A percentile compares a stretch with the other conserved stretches of the same genome.
Evolutionary conservation across 37 sponge, comb jelly and placozoan genomes (phyloP).

Genomic region (Spongilla lacustris): DNA sequence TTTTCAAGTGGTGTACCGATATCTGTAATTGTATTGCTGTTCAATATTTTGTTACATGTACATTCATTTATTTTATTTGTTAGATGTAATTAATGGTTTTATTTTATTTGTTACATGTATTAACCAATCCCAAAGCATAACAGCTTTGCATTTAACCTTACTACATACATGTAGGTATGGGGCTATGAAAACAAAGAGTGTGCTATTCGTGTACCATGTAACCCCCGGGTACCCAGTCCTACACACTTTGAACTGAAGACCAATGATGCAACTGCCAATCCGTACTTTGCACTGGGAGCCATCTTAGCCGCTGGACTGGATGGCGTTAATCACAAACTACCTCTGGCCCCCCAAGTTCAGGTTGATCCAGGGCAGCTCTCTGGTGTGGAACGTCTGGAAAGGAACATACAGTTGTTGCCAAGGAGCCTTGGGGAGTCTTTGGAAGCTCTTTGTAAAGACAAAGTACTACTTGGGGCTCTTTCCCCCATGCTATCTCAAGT

Average conservation of each 20-base stretch:
- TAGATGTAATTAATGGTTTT: too few species aligned
- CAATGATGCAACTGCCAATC: conserved; percentile 39
- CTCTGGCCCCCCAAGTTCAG: conserved; percentile 5
- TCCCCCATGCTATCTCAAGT: conserved; percentile 8
- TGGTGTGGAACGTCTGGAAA: conserved; percentile 25
- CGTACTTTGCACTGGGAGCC: conserved; percentile 50
- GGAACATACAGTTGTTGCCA: conserved; percentile 29
- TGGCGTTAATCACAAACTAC: conserved; percentile 39
- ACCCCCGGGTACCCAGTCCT: background rate
- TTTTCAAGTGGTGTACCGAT: too few species aligned
- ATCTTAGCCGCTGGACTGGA: conserved; percentile 54
- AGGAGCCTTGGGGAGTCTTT: conserved; percentile 12
- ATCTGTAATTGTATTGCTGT: too few species aligned
- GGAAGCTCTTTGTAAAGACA: background rate
- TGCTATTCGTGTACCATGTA: conserved; percentile 32
- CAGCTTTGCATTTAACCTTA: background rate
- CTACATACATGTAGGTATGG: conserved; percentile 6
- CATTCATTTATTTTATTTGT: too few species aligned
- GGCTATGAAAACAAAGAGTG: conserved; percentile 50
- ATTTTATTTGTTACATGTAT: too few species aligned
- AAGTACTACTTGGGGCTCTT: conserved; percentile 20
- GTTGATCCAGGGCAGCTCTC: conserved; percentile 31
- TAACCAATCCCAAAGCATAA: too few species aligned
- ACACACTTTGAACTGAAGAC: conserved; percentile 59
- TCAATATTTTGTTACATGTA: too few species aligned